Conservation (phyloP, 2,888 invertebrate genomes). For the Bellardia pandia region DNA sequence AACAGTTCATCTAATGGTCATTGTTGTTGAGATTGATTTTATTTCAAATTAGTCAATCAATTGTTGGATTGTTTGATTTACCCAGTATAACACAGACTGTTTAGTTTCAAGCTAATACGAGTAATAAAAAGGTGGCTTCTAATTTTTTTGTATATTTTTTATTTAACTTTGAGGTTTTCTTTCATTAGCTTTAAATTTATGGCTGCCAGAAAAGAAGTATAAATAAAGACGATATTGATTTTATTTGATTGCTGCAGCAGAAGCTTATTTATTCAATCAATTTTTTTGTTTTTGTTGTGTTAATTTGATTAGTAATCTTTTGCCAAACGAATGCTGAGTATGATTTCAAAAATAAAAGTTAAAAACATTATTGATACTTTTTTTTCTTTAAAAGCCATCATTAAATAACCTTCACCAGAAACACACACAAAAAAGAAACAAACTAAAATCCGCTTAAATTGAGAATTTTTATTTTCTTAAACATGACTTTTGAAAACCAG, state of each 20-base stretch:
- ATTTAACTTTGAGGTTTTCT: not conserved
- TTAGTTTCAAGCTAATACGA: no score
- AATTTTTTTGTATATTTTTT: not conserved
- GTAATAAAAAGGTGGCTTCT: not conserved
- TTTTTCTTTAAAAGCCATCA: slow-evolving; percentile 9
- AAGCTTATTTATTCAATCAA: slow-evolving; percentile 22
- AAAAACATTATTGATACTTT: no score
- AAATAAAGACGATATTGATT: slow-evolving; percentile 28
- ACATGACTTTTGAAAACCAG: slow-evolving; percentile 39
- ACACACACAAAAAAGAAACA: not conserved
- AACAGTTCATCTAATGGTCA: not conserved
- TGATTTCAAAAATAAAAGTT: slow-evolving; percentile 27
- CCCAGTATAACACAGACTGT: no score
- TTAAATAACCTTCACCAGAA: slow-evolving; percentile 52
- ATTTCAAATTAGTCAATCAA: not conserved
- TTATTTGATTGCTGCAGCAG: slow-evolving; percentile 28
- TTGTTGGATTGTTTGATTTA: no score
- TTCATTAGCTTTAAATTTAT: not conserved
- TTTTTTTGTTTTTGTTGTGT: not conserved
- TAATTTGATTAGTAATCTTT: slow-evolving; percentile 3
- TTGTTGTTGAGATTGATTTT: not conserved
- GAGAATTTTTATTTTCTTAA: not conserved
- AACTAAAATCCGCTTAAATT: not conserved
- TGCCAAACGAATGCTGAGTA: not conserved
- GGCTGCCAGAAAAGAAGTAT: not conserved